A percentile compares a stretch with the other conserved stretches of the same genome.
Evolutionary conservation across 2,888 invertebrate species (phyloP).

Genomic region (Bhutanitis thaidina): DNA sequence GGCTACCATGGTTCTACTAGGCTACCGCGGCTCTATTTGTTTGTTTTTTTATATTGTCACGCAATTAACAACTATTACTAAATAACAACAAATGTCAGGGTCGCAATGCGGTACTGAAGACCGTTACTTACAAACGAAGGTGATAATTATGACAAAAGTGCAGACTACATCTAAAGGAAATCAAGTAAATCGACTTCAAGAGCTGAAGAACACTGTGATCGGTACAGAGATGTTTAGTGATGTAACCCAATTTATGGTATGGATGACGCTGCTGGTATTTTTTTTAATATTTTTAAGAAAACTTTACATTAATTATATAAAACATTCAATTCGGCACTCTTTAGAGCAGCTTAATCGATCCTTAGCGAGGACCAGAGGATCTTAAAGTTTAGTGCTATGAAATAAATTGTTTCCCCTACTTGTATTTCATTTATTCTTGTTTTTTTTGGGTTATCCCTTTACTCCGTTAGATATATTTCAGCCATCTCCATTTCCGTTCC

Average conservation of each 20-base stretch:
- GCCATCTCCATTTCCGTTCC: too few relatives aligned
- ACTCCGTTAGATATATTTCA: too few relatives aligned
- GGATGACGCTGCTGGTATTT: not conserved
- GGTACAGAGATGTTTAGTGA: not conserved
- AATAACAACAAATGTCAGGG: too few relatives aligned
- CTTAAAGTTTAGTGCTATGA: not conserved
- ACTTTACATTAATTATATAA: not conserved
- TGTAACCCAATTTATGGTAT: not conserved
- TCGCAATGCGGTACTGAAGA: too few relatives aligned
- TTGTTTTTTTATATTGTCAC: too few relatives aligned
- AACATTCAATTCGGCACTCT: not conserved
- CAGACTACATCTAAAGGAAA: too few relatives aligned
- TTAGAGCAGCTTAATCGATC: not conserved
- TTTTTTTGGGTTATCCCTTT: not conserved
- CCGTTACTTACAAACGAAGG: too few relatives aligned
- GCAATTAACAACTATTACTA: too few relatives aligned
- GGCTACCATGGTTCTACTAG: too few relatives aligned
- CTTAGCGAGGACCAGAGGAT: not conserved
- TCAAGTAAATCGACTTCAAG: too few relatives aligned
- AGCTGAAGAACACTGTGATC: not conserved
- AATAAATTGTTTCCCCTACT: not conserved
- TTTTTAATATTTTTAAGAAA: not conserved
- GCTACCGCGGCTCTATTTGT: too few relatives aligned
- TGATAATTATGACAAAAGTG: too few relatives aligned
- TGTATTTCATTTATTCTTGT: not conserved